Percentiles rank a stretch among this genome's conserved stretches.
Conservation (phyloP, 2,888 invertebrate species). For the Melolontha melolontha region DNA sequence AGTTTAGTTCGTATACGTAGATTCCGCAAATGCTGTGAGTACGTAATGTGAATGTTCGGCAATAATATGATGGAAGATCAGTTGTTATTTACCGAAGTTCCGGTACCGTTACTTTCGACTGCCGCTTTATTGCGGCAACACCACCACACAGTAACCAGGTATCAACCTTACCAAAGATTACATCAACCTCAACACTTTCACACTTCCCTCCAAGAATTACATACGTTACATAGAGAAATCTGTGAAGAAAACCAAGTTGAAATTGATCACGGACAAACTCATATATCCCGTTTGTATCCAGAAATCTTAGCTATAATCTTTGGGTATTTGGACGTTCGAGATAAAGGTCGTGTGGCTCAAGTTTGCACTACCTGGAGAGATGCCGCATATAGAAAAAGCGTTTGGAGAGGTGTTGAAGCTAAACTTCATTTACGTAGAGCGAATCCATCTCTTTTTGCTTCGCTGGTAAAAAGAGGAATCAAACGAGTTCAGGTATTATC, state of each 20-base stretch:
- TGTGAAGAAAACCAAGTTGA: constrained; percentile 53
- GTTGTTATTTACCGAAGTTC: constrained; percentile 71
- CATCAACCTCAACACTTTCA: constrained; percentile 73
- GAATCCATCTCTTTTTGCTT: constrained; percentile 86
- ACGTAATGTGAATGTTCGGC: constrained; percentile 63
- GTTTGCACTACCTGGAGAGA: constrained; percentile 92
- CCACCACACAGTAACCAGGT: constrained; percentile 64
- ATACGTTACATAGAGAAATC: constrained; percentile 54
- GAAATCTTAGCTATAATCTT: constrained; percentile 94
- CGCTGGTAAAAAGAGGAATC: constrained; percentile 88
- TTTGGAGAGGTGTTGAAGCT: constrained; percentile 95
- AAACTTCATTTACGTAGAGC: constrained; percentile 87
- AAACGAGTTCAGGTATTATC: constrained; percentile 90
- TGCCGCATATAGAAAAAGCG: constrained; percentile 90
- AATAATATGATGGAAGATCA: constrained; percentile 70
- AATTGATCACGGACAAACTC: constrained; percentile 66
- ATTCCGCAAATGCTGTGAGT: constrained; percentile 48
- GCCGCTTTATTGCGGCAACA: constrained; percentile 68
- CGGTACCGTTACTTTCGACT: constrained; percentile 69
- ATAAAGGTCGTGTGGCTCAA: constrained; percentile 91
- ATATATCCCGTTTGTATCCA: constrained; percentile 91
- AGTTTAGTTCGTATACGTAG: constrained; percentile 55
- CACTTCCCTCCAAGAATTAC: constrained; percentile 63
- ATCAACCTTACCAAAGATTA: constrained; percentile 74
- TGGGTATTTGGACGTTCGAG: constrained; percentile 86